phyloP scores from a whole-genome alignment of 1,140 invertebrate genomes.

The Cataglyphis hispanica region DNA sequence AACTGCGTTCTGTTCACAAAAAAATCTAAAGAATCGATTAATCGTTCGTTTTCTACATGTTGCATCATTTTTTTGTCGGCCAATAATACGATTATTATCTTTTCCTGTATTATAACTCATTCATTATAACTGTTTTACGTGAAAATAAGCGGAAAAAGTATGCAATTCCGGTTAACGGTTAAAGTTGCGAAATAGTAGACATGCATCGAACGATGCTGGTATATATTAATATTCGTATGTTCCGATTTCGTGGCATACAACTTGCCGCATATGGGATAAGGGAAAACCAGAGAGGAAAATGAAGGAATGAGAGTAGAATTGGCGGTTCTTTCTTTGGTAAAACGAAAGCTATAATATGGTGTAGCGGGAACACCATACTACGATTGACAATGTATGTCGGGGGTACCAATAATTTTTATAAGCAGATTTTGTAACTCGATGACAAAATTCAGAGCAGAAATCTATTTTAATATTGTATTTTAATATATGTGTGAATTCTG shows the following conservation, averaged over 20 bases:
- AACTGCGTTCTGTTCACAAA: no score
- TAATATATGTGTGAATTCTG: no score
- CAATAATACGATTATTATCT: not conserved
- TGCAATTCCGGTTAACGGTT: not conserved
- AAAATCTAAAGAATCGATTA: no score
- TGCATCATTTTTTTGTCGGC: no score
- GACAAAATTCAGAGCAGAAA: no score
- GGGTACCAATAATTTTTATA: no score
- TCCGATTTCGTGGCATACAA: conserved; percentile 20
- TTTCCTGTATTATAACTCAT: not conserved
- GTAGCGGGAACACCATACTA: not conserved
- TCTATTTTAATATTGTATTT: no score
- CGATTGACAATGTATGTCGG: not conserved
- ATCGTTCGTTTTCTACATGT: no score
- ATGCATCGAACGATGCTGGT: not conserved
- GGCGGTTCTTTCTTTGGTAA: not conserved
- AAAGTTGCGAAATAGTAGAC: not conserved
- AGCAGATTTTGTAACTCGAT: no score
- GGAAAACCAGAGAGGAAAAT: conserved; percentile 42
- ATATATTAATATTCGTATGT: not conserved
- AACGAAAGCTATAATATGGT: not conserved
- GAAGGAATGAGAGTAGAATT: conserved; percentile 32
- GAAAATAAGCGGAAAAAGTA: not conserved
- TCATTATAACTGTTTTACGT: not conserved
- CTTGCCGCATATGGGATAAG: conserved; percentile 20